Evolutionary conservation across 1,140 invertebrate species (phyloP), one percentile per base, ranked within the genome.

Genomic region (Drosophila littoralis): DNA sequence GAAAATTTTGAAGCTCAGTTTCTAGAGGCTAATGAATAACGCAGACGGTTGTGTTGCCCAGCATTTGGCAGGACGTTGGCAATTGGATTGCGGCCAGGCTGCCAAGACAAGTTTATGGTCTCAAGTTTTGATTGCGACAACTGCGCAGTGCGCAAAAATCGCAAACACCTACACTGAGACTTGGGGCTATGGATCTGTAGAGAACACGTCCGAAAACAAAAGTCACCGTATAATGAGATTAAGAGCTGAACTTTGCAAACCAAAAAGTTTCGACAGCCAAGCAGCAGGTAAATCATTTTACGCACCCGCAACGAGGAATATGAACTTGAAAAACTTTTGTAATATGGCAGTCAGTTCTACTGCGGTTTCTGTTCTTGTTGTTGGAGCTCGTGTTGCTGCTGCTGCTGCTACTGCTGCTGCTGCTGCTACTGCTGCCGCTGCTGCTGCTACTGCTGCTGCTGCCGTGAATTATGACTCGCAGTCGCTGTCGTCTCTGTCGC

Each of bases 141-240:
- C 71, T 76, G 75, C 75, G 82, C 78, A 75, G 69, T 76, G 72
- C 83, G 35, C 63, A 81, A 80, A 88, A 84, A 73, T 79, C 64
- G 55, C 84, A 61, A 74, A 89, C 79, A 83, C 84, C 83, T 80
- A 63, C 45, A 66, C 42, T 51, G 35, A 17, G 57, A 17, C 15
- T 36, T 45, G 52, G 42, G 50, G 65, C 57, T 40, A 17, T 50
- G n/a, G 38, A 54, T 63, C 12, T 54, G 43, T 10, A 42, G 28
- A 22, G 52, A 74, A 72, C 70, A 75, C 64, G 84, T 84, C 77
- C 77, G 84, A 72, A 79, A 88, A 89, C 84, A 89, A 89, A 90
- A 89, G 84, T 89, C 84, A 90, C 77, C 84, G 85, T 90, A 89
- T 89, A 89, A 89, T 89, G 84, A 90, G 84, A 89, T 89, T 89